Percentiles rank a stretch among this genome's conserved stretches.
These are phyloP conservation scores for Gallinago jamesoni DNA, from an alignment of 2,113 vertebrate genomes.

Conservation along the genomic window DNA sequence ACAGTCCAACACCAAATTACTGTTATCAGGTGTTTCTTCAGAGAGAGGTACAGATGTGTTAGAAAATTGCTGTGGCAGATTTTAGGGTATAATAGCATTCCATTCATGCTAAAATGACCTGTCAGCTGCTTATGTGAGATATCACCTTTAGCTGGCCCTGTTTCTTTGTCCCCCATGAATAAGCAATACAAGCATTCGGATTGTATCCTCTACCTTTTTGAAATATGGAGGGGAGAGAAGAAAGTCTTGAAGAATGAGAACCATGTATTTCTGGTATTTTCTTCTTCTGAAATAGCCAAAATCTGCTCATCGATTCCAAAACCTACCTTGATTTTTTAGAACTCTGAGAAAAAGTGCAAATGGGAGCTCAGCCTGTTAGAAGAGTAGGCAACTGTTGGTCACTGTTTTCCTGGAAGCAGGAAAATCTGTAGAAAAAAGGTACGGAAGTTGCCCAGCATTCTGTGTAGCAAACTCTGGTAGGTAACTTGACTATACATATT, in stretches of 20 bases:
- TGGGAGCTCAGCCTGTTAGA: neutral
- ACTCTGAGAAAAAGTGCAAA: neutral
- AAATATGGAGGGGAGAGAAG: neutral
- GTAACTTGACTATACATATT: neutral
- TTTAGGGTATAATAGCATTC: neutral
- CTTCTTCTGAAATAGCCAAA: neutral
- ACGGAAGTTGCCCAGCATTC: neutral
- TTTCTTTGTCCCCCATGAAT: neutral
- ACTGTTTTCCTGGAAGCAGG: neutral
- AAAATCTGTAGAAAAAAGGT: neutral
- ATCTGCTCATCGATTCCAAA: neutral
- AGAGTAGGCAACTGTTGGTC: neutral
- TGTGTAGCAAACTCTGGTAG: neutral
- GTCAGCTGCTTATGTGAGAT: neutral
- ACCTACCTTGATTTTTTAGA: neutral
- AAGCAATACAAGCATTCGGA: neutral
- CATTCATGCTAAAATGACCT: neutral
- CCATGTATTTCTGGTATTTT: neutral
- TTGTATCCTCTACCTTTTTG: neutral
- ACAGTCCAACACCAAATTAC: neutral
- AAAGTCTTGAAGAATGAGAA: neutral
- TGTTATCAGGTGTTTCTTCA: neutral
- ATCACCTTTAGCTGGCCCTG: neutral
- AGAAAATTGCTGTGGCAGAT: neutral
- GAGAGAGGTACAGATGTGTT: neutral